Percentiles rank a stretch among this genome's conserved stretches.
These are phyloP conservation scores for Empis livida DNA, from an alignment of 2,888 invertebrate genomes.

Conservation along the genomic window DNA sequence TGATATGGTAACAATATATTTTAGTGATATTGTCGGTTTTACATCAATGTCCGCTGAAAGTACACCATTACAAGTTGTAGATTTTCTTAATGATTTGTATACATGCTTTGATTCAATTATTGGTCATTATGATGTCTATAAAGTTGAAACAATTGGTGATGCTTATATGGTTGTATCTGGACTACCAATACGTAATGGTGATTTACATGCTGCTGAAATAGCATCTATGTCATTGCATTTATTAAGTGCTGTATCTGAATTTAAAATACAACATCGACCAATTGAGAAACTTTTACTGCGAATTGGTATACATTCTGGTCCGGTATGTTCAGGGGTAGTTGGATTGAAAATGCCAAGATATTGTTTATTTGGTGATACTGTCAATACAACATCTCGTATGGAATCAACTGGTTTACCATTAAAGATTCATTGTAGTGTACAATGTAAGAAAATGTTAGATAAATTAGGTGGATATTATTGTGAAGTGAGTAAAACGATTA, in stretches of 20 bases:
- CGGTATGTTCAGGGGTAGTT: constrained; percentile 86
- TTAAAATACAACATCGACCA: constrained; percentile 79
- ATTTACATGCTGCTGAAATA: constrained; percentile 83
- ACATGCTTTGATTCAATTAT: constrained; percentile 91
- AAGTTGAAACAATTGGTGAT: constrained; percentile 86
- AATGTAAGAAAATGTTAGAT: constrained; percentile 55
- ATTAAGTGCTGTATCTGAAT: constrained; percentile 68
- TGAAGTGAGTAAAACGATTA: constrained; percentile 18
- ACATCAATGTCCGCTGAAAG: constrained; percentile 87
- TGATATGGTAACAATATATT: constrained; percentile 79
- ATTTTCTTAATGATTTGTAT: constrained; percentile 86
- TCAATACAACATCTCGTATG: constrained; percentile 80
- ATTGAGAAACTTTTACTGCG: constrained; percentile 69
- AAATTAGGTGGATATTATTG: constrained; percentile 61
- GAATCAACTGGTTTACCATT: constrained; percentile 74
- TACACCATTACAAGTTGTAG: constrained; percentile 81
- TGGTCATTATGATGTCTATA: constrained; percentile 85
- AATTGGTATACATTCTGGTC: constrained; percentile 86
- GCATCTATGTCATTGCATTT: constrained; percentile 86
- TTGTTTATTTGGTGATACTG: constrained; percentile 86
- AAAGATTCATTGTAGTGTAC: constrained; percentile 69
- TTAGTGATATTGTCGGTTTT: constrained; percentile 90
- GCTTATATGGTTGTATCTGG: constrained; percentile 91
- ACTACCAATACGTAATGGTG: constrained; percentile 76
- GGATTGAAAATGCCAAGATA: constrained; percentile 89